Conservation (phyloP, 2,888 invertebrate species). For the Strigamia transsilvanica region DNA sequence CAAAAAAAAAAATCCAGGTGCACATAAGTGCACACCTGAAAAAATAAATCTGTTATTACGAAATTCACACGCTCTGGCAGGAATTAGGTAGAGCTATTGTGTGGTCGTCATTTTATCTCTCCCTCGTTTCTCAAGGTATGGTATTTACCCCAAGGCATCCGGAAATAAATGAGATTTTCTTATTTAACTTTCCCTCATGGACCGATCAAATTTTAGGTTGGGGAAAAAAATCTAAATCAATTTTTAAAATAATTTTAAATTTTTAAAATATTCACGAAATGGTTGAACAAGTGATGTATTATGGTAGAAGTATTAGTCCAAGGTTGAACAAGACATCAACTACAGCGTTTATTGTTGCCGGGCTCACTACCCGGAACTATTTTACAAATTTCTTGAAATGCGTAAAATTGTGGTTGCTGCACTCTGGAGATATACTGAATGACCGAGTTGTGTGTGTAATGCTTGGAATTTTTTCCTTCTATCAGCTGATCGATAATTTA, state of each 20-base stretch:
- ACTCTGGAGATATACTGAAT: background rate
- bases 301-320: too few species aligned
- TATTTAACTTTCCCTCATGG: background rate
- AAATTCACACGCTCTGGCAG: background rate
- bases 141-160: slow-evolving; percentile 21
- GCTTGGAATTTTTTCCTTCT: slow-evolving; percentile 26
- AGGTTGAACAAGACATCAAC: too few species aligned
- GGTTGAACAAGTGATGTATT: too few species aligned
- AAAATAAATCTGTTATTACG: background rate
- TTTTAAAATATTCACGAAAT: too few species aligned
- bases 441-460: slow-evolving; percentile 13
- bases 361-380: background rate
- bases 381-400: background rate
- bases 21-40: background rate
- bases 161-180: slow-evolving; percentile 5
- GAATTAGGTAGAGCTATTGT: background rate
- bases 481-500: slow-evolving; percentile 38
- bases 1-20: background rate
- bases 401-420: background rate
- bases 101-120: background rate
- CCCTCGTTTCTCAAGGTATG: background rate
- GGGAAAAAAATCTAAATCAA: background rate
- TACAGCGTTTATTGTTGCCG: too few species aligned
- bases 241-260: background rate
- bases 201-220: background rate